Base-by-base conservation (phyloP, 2,113 vertebrate species). In the Herpailurus yagouaroundi region DNA sequence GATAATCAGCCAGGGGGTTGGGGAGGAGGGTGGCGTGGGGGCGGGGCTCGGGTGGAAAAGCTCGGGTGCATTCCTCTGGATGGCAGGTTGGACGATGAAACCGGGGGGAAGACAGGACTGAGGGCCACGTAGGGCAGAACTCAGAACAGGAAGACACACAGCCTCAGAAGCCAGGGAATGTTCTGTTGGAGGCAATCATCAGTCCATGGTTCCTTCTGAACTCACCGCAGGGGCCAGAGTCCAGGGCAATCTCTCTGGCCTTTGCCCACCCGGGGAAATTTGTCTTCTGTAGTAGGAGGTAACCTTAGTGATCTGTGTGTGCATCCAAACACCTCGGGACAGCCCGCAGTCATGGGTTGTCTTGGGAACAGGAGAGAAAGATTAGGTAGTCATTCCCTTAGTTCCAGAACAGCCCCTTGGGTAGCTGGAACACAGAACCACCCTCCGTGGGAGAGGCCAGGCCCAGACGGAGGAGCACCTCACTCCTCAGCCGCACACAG, bases 401-500 rank as follows among this genome's bases (percentile, higher is more conserved):
- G 38, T 14, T 41, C 11, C 18, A 23, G 29, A 50, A 57, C 27
- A 48, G 45, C 41, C 52, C 12, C 15, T 48, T 31, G 8, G 31
- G 41, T 4, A 66, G 5, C 50, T 48, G 5, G 33, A 55, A 88
- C 25, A 2, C 18, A 69, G 36, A 27, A 48, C 31, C n/a, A 7
- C 63, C 23, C 25, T 82, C 36, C 52, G 33, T 4, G 14, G 64
- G 27, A 79, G 36, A 68, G 38, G 27, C 8, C 63, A 27, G 31
- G 1, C 12, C 16, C 41, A 18, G 41, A 9, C 4, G 19, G 10
- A 19, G 15, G 4, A 18, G 14, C 33, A 4, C 48, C 27, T 9
- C 1, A 0, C 33, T 36, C 21, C 33, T 63, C 10, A 1, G n/a
- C 27, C 66, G 31, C 29, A 23, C 7, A 0, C 0, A 2, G 31